These are phyloP conservation scores for Apeira syringaria DNA, from an alignment of 2,888 invertebrate genomes.

Conservation along the genomic window DNA sequence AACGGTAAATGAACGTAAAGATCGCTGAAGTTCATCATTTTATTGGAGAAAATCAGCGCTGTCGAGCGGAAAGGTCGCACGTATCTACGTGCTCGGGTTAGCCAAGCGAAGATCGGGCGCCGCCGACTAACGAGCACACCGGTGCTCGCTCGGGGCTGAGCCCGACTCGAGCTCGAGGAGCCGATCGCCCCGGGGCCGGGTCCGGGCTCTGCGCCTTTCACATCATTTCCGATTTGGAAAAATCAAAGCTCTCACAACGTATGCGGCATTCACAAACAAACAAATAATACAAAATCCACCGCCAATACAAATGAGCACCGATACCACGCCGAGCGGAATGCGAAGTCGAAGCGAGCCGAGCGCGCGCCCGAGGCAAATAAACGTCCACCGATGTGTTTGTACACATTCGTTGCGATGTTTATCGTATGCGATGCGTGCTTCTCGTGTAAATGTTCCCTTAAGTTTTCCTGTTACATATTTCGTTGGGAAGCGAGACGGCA, in stretches of 20 bases:
- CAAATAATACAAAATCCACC: constrained; percentile 76
- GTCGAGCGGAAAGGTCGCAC: constrained; percentile 75
- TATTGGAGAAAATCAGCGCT: constrained; percentile 74
- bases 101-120: constrained; percentile 55
- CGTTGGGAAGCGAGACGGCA: constrained; percentile 2
- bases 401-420: constrained; percentile 78
- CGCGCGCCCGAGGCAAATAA: constrained; percentile 75
- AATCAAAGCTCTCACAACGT: constrained; percentile 76
- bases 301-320: constrained; percentile 81
- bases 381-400: constrained; percentile 78
- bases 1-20: constrained; percentile 56
- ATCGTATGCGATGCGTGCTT: constrained; percentile 69
- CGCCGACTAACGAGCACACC: constrained; percentile 60
- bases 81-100: constrained; percentile 74
- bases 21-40: constrained; percentile 65
- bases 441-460: constrained; percentile 58
- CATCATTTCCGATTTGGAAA: constrained; percentile 80
- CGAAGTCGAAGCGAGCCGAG: constrained; percentile 67
- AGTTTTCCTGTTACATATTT: constrained; percentile 24
- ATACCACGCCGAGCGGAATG: constrained; percentile 72
- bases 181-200: constrained; percentile 66
- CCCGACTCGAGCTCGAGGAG: constrained; percentile 41
- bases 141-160: constrained; percentile 74
- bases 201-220: constrained; percentile 66
- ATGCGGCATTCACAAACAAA: constrained; percentile 78